Conservation (phyloP, 92 coral and sea anemone genomes). For the Pocillopora grandis region DNA sequence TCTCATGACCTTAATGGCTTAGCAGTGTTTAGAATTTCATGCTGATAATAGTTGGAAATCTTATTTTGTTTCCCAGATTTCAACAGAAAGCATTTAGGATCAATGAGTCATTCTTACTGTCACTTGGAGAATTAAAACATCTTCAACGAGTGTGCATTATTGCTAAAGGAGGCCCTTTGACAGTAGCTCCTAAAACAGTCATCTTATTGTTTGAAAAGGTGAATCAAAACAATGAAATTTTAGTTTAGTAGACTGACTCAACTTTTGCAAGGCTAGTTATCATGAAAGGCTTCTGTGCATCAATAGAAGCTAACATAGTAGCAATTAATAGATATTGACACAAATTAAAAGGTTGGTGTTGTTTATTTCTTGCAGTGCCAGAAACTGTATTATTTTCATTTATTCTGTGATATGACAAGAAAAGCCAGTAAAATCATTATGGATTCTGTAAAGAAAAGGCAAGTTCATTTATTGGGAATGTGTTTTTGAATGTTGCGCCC, state of each 20-base stretch:
- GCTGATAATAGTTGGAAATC: not conserved
- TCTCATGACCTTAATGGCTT: too few species aligned
- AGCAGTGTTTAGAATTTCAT: not conserved
- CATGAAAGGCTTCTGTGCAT: not conserved
- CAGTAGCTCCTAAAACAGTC: constrained; percentile 1
- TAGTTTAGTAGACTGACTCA: not conserved
- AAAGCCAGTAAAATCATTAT: constrained; percentile 24
- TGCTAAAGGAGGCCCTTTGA: constrained; percentile 46
- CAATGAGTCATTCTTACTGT: constrained; percentile 48
- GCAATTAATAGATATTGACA: not conserved
- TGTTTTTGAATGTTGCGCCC: not conserved
- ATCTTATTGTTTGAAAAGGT: constrained; percentile 46
- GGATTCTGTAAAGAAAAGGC: constrained; percentile 31
- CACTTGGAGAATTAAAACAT: constrained; percentile 45
- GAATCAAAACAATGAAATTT: not conserved
- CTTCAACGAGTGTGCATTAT: constrained; percentile 67
- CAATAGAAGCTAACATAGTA: not conserved
- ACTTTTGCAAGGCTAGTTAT: not conserved
- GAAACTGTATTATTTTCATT: constrained; percentile 47
- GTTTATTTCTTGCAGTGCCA: constrained; percentile 35
- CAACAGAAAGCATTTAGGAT: constrained; percentile 63
- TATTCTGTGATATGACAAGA: constrained; percentile 54
- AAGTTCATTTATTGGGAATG: not conserved
- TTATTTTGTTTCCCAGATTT: constrained; percentile 39
- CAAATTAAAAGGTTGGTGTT: not conserved